Conservation (phyloP, 2,888 invertebrate species). For the Apamea monoglypha region DNA sequence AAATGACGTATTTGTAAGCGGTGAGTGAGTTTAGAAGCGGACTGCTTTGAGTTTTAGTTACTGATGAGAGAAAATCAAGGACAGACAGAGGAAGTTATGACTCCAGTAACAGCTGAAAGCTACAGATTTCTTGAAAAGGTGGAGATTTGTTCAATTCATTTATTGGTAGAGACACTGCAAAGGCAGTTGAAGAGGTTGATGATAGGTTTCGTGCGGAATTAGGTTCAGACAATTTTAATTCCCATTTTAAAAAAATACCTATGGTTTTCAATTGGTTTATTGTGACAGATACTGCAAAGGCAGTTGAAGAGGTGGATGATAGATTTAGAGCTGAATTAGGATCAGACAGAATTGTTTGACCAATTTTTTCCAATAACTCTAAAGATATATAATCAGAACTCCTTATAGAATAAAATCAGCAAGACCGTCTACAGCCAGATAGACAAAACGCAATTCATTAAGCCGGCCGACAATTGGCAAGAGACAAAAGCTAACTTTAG, state of each 20-base stretch:
- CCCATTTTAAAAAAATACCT: not conserved
- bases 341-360: not conserved
- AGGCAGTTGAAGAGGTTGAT: too few species aligned
- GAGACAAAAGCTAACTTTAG: constrained; percentile 65
- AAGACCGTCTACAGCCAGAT: constrained; percentile 29
- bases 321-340: too few species aligned
- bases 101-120: not conserved
- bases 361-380: not conserved
- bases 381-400: constrained; percentile 6
- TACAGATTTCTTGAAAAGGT: not conserved
- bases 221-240: not conserved
- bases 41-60: constrained; percentile 18
- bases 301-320: not conserved
- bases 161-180: not conserved
- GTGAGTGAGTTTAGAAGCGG: constrained; percentile 21
- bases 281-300: too few species aligned
- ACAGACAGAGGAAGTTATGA: not conserved
- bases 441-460: constrained; percentile 58
- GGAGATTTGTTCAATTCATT: not conserved
- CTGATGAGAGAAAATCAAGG: not conserved
- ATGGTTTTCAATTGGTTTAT: too few species aligned
- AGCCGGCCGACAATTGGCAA: constrained; percentile 62
- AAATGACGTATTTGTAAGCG: constrained; percentile 17
- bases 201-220: not conserved
- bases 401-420: constrained; percentile 21